Percentiles rank a stretch among this genome's conserved stretches.
Conservation (phyloP, 2,888 invertebrate species). For the Meandrusa payeni region DNA sequence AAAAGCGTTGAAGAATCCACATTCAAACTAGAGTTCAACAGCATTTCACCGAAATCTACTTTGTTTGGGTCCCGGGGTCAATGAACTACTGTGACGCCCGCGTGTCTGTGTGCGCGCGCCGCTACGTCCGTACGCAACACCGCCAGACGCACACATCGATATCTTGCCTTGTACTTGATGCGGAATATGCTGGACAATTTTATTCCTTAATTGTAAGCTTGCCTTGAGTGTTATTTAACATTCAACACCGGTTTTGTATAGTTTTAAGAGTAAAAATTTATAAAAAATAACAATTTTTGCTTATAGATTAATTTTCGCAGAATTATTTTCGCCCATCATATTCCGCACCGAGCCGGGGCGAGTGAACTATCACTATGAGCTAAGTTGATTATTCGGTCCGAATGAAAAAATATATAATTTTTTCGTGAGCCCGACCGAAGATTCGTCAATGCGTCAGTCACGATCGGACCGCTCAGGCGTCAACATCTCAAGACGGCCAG, state of each 20-base stretch:
- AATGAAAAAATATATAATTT: constrained; percentile 74
- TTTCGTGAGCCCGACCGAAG: constrained; percentile 70
- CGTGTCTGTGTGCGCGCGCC: constrained; percentile 63
- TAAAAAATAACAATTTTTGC: constrained; percentile 34
- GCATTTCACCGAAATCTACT: constrained; percentile 80
- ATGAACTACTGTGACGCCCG: constrained; percentile 66
- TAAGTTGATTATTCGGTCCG: constrained; percentile 74
- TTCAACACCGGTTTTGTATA: constrained; percentile 20
- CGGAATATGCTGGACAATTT: constrained; percentile 52
- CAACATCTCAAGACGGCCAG: constrained; percentile 62
- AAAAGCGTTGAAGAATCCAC: constrained; percentile 57
- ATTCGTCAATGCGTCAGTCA: constrained; percentile 78
- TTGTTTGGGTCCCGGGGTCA: constrained; percentile 79
- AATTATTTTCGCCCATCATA: constrained; percentile 37
- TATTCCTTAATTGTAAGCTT: constrained; percentile 61
- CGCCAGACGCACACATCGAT: constrained; percentile 57
- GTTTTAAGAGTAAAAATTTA: constrained; percentile 8
- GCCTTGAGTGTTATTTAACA: constrained; percentile 22
- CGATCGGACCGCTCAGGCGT: constrained; percentile 63
- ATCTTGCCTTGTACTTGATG: constrained; percentile 39
- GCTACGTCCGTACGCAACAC: constrained; percentile 45
- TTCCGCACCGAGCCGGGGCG: constrained; percentile 49
- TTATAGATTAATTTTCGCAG: constrained; percentile 37
- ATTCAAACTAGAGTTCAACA: constrained; percentile 77
- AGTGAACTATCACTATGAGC: constrained; percentile 77